Percentiles rank a stretch among this genome's conserved stretches.
Evolutionary conservation across 2,113 vertebrate genomes (phyloP).

Genomic region (Ctenomys sociabilis): DNA sequence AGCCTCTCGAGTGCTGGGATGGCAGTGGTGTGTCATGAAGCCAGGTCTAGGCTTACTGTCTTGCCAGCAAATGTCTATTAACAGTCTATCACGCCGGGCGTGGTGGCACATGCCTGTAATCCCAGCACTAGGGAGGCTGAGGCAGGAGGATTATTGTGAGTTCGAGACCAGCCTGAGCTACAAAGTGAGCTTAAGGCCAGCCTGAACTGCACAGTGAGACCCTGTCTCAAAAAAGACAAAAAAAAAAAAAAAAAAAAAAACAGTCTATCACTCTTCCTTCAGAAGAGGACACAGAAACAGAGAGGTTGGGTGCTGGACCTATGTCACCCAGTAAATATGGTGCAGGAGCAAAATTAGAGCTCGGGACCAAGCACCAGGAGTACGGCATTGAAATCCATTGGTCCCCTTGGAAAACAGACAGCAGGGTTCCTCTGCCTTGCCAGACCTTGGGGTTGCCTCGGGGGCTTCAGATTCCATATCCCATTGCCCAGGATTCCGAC

Average conservation of each 20-base stretch:
- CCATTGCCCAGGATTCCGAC: neutral
- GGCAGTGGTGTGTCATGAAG: too few relatives aligned
- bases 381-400: neutral
- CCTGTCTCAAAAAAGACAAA: too few relatives aligned
- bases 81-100: too few relatives aligned
- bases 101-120: too few relatives aligned
- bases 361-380: neutral
- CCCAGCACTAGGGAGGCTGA: too few relatives aligned
- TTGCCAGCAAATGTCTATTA: slow-evolving; percentile 11
- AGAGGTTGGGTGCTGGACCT: neutral
- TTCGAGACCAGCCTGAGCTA: too few relatives aligned
- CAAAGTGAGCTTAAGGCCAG: too few relatives aligned
- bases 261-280: neutral
- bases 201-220: too few relatives aligned
- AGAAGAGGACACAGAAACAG: neutral
- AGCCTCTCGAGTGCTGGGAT: neutral
- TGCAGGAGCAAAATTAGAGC: neutral
- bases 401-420: neutral
- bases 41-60: neutral
- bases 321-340: neutral
- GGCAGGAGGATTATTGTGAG: too few relatives aligned
- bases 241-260: too few relatives aligned
- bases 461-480: fast-evolving
- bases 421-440: neutral
- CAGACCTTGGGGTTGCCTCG: fast-evolving